Percentiles rank a stretch among this genome's conserved stretches.
Conservation (phyloP, 2,888 invertebrate species). For the Biston stratarius region DNA sequence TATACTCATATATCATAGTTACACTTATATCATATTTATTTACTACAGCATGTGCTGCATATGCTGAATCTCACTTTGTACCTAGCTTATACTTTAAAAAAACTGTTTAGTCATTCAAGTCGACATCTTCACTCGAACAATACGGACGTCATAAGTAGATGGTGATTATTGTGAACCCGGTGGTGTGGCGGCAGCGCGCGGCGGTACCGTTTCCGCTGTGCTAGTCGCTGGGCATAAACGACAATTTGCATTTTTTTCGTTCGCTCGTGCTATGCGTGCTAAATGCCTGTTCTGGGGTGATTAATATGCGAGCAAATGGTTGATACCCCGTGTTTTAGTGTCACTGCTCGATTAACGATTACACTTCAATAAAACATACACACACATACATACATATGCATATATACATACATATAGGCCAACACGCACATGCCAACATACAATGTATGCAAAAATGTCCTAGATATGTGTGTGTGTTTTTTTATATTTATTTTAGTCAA, state of each 20-base stretch:
- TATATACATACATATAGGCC: too few species aligned
- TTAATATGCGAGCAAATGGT: conserved; percentile 15
- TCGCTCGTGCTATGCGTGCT: conserved; percentile 54
- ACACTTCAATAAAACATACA: not conserved
- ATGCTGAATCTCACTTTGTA: too few species aligned
- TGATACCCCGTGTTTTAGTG: not conserved
- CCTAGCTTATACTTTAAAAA: too few species aligned
- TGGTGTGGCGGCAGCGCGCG: conserved; percentile 60
- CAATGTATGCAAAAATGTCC: too few species aligned
- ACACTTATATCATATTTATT: too few species aligned
- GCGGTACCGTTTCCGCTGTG: conserved; percentile 73
- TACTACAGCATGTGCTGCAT: too few species aligned
- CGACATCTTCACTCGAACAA: conserved; percentile 64
- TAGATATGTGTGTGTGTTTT: too few species aligned
- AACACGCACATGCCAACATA: too few species aligned
- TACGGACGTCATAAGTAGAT: conserved; percentile 48
- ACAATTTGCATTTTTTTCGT: conserved; percentile 75
- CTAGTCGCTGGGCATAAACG: conserved; percentile 57
- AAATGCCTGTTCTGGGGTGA: conserved; percentile 49
- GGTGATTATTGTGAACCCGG: too few species aligned
- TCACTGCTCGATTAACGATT: conserved; percentile 3
- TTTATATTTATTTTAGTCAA: too few species aligned
- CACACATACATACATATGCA: too few species aligned
- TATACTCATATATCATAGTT: too few species aligned
- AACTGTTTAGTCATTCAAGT: conserved; percentile 69